Conservation (phyloP, 2,113 vertebrate genomes). For the Procavia capensis region DNA sequence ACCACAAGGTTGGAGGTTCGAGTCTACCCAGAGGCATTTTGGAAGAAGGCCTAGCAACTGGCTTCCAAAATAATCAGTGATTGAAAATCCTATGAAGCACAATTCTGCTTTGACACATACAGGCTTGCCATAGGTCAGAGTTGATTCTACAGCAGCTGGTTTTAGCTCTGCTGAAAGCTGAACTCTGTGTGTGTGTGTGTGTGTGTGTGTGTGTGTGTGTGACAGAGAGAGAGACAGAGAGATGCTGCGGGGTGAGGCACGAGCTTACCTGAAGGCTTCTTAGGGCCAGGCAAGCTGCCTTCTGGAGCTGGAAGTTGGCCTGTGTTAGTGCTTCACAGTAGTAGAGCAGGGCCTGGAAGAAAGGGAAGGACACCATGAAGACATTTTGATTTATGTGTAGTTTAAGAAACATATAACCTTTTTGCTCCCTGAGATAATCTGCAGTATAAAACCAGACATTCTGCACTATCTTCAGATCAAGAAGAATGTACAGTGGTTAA, state of each 20-base stretch:
- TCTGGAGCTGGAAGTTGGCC: conserved; percentile 91
- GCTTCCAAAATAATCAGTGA: background rate
- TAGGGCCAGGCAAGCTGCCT: conserved; percentile 93
- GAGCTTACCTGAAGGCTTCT: conserved; percentile 93
- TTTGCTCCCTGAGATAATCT: background rate
- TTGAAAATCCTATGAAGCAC: background rate
- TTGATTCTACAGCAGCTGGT: background rate
- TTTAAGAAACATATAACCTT: background rate
- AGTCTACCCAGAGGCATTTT: background rate
- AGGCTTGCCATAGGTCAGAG: background rate
- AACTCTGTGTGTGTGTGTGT: background rate
- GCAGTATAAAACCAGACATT: background rate
- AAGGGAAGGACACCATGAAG: conserved; percentile 12
- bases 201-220: rapidly evolving
- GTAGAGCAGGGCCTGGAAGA: conserved; percentile 92
- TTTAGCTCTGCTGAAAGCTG: background rate
- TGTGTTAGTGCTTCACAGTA: conserved; percentile 95
- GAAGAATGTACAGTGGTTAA: too few relatives aligned
- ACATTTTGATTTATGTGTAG: background rate
- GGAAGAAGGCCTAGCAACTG: background rate
- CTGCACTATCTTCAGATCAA: background rate
- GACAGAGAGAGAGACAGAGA: too few relatives aligned
- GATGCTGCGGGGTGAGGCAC: background rate
- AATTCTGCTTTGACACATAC: background rate
- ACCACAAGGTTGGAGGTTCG: background rate